phyloP scores from a whole-genome alignment of 2,113 vertebrate genomes.

The Bufo gargarizans region DNA sequence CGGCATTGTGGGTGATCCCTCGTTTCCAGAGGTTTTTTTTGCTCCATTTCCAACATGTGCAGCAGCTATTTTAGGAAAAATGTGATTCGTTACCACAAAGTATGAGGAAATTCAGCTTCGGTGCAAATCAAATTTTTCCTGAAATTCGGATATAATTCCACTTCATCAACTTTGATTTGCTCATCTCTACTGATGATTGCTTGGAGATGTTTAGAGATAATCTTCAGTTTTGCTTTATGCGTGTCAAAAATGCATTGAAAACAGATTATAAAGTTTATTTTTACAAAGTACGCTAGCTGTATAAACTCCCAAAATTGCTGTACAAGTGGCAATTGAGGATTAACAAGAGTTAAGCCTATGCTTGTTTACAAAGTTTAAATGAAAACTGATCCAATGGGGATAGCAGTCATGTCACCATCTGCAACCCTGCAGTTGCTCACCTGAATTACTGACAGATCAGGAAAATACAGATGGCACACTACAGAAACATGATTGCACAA shows the following conservation, averaged over 20 bases:
- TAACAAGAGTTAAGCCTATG: constrained; percentile 31
- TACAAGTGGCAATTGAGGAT: constrained; percentile 27
- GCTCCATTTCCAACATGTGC: too few species aligned
- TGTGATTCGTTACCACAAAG: too few species aligned
- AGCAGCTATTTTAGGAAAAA: too few species aligned
- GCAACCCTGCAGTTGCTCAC: constrained; percentile 76
- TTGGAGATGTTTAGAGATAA: too few species aligned
- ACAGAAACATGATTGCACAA: constrained; percentile 75
- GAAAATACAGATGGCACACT: constrained; percentile 72
- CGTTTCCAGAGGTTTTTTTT: too few species aligned
- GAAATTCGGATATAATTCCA: too few species aligned
- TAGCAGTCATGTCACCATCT: constrained; percentile 70
- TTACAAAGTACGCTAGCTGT: neutral
- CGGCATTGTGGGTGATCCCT: too few species aligned
- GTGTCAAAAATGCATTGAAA: neutral
- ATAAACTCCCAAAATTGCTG: constrained; percentile 1
- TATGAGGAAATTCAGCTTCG: too few species aligned
- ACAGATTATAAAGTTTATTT: neutral
- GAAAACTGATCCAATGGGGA: constrained; percentile 53
- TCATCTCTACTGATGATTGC: too few species aligned
- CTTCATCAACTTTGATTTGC: too few species aligned
- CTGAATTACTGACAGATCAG: constrained; percentile 67
- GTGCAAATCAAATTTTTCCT: too few species aligned
- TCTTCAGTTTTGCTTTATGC: too few species aligned
- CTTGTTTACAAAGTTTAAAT: constrained; percentile 27